Base-by-base conservation (phyloP, 2,888 invertebrate species). In the Malachius bipustulatus region DNA sequence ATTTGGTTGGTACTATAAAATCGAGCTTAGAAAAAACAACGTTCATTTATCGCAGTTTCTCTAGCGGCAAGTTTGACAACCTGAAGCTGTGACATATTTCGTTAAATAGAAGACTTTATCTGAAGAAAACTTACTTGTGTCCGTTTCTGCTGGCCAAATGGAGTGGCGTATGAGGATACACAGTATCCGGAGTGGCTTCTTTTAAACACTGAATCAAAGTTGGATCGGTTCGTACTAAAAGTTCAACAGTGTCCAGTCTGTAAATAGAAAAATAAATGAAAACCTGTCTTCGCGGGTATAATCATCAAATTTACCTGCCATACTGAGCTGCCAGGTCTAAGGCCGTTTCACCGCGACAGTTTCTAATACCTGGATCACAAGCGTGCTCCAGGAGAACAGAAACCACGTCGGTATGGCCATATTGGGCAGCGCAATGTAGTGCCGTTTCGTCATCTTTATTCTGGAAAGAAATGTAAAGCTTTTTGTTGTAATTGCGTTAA, bases 251-350 rank as follows among this genome's bases (percentile, higher is more conserved):
- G 55, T 89, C 85, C 59, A 87, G 66, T 61, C 82, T 82, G 59
- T 12, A 47, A n/a, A n/a, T n/a, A n/a, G n/a, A n/a, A n/a, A n/a
- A 42, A n/a, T 40, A 32, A 36, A n/a, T n/a, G n/a, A n/a, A n/a
- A n/a, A n/a, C n/a, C n/a, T n/a, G n/a, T n/a, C n/a, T n/a, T n/a
- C n/a, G n/a, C n/a, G n/a, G n/a, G n/a, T n/a, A n/a, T n/a, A n/a
- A n/a, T n/a, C n/a, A n/a, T n/a, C n/a, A n/a, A n/a, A n/a, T n/a
- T 65, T 59, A 80, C 80, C 79, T 74, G 54, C 87, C 88, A 62
- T 85, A 88, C 64, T 93, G 89, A 34, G 91, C 87, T 4, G 96
- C 94, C 40, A 97, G 73, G 62, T 97, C 96, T 52, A 97, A 67
- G 0, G 94, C 84, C 19, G 90, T 89, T 62, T 94, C 94, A 35